phyloP scores from a whole-genome alignment of 2,888 invertebrate species.

The Timema podura region DNA sequence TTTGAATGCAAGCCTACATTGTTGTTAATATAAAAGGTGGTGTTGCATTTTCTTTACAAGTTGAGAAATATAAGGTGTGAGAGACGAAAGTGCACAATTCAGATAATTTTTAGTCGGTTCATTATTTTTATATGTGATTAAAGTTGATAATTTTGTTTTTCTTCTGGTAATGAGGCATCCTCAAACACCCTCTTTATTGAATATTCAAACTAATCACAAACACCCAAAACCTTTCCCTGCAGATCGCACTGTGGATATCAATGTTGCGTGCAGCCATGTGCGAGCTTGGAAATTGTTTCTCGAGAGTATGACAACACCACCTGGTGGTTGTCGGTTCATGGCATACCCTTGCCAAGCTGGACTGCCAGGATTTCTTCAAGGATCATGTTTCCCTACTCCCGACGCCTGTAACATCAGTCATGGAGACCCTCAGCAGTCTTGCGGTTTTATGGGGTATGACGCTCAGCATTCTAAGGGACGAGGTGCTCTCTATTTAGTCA shows the following conservation, averaged over 20 bases:
- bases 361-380: slow-evolving; percentile 47
- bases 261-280: slow-evolving; percentile 53
- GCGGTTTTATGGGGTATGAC: slow-evolving; percentile 38
- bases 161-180: too few species aligned
- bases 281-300: slow-evolving; percentile 53
- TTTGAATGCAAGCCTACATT: too few species aligned
- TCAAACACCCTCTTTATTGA: too few species aligned
- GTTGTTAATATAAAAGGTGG: too few species aligned
- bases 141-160: too few species aligned
- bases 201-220: too few species aligned
- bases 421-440: slow-evolving; percentile 25
- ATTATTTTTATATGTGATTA: too few species aligned
- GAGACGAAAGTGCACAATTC: neutral
- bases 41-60: too few species aligned
- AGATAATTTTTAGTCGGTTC: neutral
- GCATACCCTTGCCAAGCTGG: slow-evolving; percentile 54
- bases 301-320: slow-evolving; percentile 46
- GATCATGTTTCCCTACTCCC: slow-evolving; percentile 50
- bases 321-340: slow-evolving; percentile 48
- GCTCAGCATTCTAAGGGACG: slow-evolving; percentile 46
- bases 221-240: neutral
- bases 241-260: neutral
- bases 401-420: slow-evolving; percentile 18
- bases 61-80: too few species aligned
- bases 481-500: slow-evolving; percentile 54